Base-by-base conservation (phyloP, 2,797 vertebrate species). In the Neostethus bicornis region DNA sequence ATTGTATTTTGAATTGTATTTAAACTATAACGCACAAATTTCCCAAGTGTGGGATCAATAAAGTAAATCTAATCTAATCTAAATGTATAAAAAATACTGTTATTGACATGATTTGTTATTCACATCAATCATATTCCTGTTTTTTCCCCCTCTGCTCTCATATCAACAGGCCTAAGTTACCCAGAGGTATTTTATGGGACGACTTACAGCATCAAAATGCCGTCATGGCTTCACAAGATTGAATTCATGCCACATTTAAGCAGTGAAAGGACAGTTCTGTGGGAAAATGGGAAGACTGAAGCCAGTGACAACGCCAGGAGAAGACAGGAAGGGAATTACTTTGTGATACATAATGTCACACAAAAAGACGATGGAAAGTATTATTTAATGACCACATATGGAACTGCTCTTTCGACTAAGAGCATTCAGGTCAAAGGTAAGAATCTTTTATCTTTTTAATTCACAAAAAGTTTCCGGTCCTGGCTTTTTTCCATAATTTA, bases 351-450 rank as follows among this genome's bases (percentile, higher is more conserved):
- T 4, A 3, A 39, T 2, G 1, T 79, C 14, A 61, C 67, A 25
- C 58, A 51, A 44, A 7, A 2, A 41, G 62, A 82, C 65, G 75
- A 31, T 25, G 80, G 76, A 4, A 0, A 0, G 19, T 77, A 75
- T 39, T 1, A 12, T 8, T 2, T 26, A 0, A 71, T n/a, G 51
- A 25, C 49, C 28, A 24, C 5, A 11, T 0, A 43, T n/a, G 0
- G 1, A 0, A n/a, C 0, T 1, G 0, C 7, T 5, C 1, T 71
- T 1, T 13, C 0, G 3, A 1, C 0, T 1, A 14, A 3, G 1
- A 17, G 1, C 28, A 1, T 76, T 4, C 2, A 11, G 1, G 61
- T 79, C 1, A 4, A 0, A 46, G 66, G 73, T 82, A 16, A 67
- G 60, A 9, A 50, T 24, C 17, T 26, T 42, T 52, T 43, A 0